Percentiles rank a stretch among this genome's conserved stretches.
Evolutionary conservation across 1,140 invertebrate species (phyloP).

Genomic region (Chymomyza costata): DNA sequence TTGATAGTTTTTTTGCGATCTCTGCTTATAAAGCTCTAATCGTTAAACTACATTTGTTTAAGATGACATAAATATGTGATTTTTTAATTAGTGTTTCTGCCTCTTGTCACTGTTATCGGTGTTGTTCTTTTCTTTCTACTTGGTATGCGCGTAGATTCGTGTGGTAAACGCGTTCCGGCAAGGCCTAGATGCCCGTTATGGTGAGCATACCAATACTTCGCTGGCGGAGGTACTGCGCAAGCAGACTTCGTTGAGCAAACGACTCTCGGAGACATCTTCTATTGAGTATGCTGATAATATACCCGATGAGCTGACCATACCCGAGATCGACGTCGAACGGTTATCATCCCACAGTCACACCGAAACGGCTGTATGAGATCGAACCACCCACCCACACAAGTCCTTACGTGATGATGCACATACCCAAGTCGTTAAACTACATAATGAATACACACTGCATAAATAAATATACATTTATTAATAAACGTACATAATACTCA

Average conservation of each 20-base stretch:
- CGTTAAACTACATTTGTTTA: too few species aligned
- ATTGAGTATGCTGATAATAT: conserved; percentile 93
- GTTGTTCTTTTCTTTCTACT: conserved; percentile 56
- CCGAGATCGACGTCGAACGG: conserved; percentile 92
- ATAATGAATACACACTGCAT: neutral
- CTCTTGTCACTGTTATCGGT: conserved; percentile 59
- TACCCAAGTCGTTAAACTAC: too few species aligned
- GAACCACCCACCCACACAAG: conserved; percentile 1
- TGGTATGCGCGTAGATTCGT: conserved; percentile 86
- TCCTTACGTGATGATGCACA: neutral
- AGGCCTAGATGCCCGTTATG: conserved; percentile 95
- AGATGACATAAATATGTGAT: too few species aligned
- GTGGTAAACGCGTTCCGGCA: conserved; percentile 99
- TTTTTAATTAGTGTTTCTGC: too few species aligned
- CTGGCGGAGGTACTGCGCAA: conserved; percentile 93
- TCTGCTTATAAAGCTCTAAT: too few species aligned
- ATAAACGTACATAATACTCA: too few species aligned
- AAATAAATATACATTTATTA: neutral
- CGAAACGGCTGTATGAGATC: conserved; percentile 89
- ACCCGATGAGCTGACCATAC: conserved; percentile 89
- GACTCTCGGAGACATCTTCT: conserved; percentile 92
- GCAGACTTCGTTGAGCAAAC: conserved; percentile 91
- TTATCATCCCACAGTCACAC: conserved; percentile 94
- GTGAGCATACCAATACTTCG: conserved; percentile 92
- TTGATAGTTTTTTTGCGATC: too few species aligned